Base-by-base conservation (phyloP, 2,888 invertebrate species). In the Tanypteryx hageni region DNA sequence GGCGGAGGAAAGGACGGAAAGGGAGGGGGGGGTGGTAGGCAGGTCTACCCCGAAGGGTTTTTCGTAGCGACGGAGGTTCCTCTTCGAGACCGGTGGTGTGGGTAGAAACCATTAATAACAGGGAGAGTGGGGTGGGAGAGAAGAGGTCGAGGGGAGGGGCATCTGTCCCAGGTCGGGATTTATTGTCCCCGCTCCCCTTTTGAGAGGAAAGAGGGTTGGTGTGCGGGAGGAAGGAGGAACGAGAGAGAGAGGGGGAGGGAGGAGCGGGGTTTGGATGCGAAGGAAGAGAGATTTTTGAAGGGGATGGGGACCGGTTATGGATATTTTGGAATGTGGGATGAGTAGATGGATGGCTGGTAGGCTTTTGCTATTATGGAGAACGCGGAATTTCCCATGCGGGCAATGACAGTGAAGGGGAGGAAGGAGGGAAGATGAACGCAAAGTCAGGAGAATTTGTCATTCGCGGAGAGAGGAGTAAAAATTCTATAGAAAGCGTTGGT, bases 121-220 rank as follows among this genome's bases (percentile, higher is more conserved):
- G 11, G 85, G n/a, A 27, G 82, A 44, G 82, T 11, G 82, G 31
- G 22, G 27, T 2, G 76, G n/a, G 76, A 3, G 14, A n/a, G 44
- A 9, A 16, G 82, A 44, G 31, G 11, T 44, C 31, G 57, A 44
- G 56, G 56, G 89, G 89, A 89, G 89, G 89, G 64, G 89, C 44
- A 44, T 31, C 89, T 89, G 89, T 89, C 89, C 89, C 89, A 89
- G 89, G 89, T 89, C 89, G 89, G 89, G 89, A 89, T 89, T 89
- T 89, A 89, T 89, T 64, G 64, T 56, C 27, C 61, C 44, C 13
- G 89, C 18, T 64, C 56, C 89, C 89, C 68, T 64, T 89, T 64
- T 89, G 64, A 89, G 89, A n/a, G 89, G 44, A 18, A 64, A 64
- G 89, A 89, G 64, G 68, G 89, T 68, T 64, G 89, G 61, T 44